Evolutionary conservation across 2,797 vertebrate species (phyloP), one percentile per base, ranked within the genome.

Genomic region (Poeciliopsis turneri): DNA sequence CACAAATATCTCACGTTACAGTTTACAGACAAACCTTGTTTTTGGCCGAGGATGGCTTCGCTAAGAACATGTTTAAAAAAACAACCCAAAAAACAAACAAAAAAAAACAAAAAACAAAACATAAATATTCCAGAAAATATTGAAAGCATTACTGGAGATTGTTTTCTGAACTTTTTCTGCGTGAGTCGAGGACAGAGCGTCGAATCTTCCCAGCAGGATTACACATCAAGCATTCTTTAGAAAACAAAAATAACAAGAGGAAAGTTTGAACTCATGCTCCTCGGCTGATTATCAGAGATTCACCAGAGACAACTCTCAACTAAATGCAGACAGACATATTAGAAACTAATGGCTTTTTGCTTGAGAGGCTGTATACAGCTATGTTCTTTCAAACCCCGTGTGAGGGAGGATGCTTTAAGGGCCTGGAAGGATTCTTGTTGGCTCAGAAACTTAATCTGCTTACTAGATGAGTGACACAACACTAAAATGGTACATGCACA

Each of bases 1-100:
- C 88, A 92, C 85, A 90, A 92, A 90, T 90, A 90, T 86, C 84
- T 89, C 90, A 84, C 82, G 88, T 89, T 84, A 91, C 87, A 85
- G 91, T 92, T 91, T 91, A 92, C 86, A 82, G 86, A 89, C 78
- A 81, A 88, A 87, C 80, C 80, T 77, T 89, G 84, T 77, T 89
- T 81, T 87, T 92, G 90, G 89, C 89, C 83, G 75, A 68, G 46
- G 69, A 51, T 2, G 45, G 70, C 76, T 83, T 83, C 79, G 36
- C 72, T 39, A 53, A 77, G 76, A 82, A 76, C 82, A 79, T 75
- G 72, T 76, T 77, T 16, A 18, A 51, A 16, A 10, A 46, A 49
- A 47, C 15, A 47, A 78, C 88, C 28, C 87, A 43, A 84, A 78
- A 75, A 77, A 15, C 45, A 46, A 45, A 12, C 12, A 45, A 45